Conservation (phyloP, 2,113 vertebrate species). For the Phoenicopterus ruber region DNA sequence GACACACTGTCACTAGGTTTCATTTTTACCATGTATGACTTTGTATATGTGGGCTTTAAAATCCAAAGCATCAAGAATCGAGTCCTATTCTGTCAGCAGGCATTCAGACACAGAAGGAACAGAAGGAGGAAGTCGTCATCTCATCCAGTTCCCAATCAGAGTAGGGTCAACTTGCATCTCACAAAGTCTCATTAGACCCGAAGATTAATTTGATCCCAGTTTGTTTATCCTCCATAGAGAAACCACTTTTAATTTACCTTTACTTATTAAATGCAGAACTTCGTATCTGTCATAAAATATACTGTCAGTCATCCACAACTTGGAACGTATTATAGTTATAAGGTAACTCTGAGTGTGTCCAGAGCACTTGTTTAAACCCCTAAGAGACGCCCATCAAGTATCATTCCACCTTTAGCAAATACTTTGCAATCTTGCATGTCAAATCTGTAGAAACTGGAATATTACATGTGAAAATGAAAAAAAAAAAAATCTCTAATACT, state of each 20-base stretch:
- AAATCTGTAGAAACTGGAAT: not conserved
- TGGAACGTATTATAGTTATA: not conserved
- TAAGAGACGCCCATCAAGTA: not conserved
- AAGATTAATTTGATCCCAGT: not conserved
- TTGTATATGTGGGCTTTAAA: not conserved
- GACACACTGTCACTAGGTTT: not conserved
- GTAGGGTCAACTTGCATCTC: not conserved
- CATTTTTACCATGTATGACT: not conserved
- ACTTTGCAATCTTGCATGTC: not conserved
- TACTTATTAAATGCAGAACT: not conserved
- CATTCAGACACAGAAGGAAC: not conserved
- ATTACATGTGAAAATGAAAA: not conserved
- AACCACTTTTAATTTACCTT: not conserved
- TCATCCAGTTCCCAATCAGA: not conserved
- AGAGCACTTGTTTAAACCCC: not conserved
- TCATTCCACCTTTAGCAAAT: not conserved
- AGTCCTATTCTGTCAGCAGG: not conserved
- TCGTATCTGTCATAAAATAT: not conserved
- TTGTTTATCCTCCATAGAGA: not conserved
- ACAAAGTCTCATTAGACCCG: not conserved
- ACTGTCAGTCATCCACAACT: not conserved
- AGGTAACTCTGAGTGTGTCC: not conserved
- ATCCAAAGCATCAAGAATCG: not conserved
- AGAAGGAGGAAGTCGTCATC: not conserved
- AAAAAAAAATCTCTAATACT: not conserved